A percentile compares a stretch with the other conserved stretches of the same genome.
phyloP scores from a whole-genome alignment of 2,888 invertebrate genomes.

The Chrysodeixis includens region DNA sequence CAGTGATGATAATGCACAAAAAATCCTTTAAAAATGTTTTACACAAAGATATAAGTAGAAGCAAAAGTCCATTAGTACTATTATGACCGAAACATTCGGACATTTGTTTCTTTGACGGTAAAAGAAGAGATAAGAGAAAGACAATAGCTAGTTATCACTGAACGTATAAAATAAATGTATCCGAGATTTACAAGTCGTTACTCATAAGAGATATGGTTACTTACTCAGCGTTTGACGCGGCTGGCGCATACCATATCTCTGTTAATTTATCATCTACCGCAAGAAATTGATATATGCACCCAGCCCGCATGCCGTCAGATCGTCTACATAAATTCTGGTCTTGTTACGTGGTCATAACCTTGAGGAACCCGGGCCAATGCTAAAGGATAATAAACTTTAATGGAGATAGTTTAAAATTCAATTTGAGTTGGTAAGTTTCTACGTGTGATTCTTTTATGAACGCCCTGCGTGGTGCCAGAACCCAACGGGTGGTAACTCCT shows the following conservation, averaged over 20 bases:
- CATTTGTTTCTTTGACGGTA: constrained; percentile 34
- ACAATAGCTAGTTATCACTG: constrained; percentile 59
- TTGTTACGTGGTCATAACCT: constrained; percentile 71
- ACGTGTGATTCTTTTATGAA: constrained; percentile 51
- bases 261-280: constrained; percentile 79
- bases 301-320: constrained; percentile 63
- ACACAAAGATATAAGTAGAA: not conserved
- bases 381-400: constrained; percentile 58
- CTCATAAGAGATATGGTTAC: constrained; percentile 62
- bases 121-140: constrained; percentile 43
- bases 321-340: constrained; percentile 69
- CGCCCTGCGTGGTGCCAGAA: constrained; percentile 76
- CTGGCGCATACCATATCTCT: constrained; percentile 73
- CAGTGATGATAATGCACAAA: not conserved
- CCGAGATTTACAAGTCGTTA: constrained; percentile 54
- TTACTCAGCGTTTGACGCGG: constrained; percentile 57
- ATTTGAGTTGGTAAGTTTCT: constrained; percentile 29
- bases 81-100: constrained; percentile 7
- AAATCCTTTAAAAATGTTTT: not conserved
- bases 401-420: constrained; percentile 23
- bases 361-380: constrained; percentile 50
- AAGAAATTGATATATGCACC: constrained; percentile 81
- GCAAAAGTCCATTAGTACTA: constrained; percentile 6
- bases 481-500: constrained; percentile 79
- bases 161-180: constrained; percentile 47